Evolutionary conservation across 2,113 vertebrate genomes (phyloP).

Genomic region (Triplophysa siluroides): DNA sequence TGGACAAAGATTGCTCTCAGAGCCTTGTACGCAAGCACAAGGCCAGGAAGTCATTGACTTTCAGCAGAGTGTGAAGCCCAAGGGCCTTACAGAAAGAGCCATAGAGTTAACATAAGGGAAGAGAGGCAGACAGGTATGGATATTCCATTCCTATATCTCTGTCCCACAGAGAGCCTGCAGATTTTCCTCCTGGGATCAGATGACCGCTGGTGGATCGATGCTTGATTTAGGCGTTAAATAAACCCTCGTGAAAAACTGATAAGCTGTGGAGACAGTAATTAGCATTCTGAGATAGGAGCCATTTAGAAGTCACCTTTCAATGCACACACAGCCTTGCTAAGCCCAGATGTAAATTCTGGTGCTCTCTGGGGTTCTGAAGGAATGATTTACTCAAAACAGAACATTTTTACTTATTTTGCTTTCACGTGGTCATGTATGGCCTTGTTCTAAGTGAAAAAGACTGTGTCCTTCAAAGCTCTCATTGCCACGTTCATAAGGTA

Average conservation of each 20-base stretch:
- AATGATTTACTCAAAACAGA: neutral
- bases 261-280: constrained; percentile 39
- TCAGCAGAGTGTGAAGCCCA: constrained; percentile 14
- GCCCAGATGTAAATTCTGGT: neutral
- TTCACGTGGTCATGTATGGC: no score
- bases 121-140: constrained; percentile 18
- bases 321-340: neutral
- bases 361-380: neutral
- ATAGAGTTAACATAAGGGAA: neutral
- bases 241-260: constrained; percentile 27
- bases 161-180: constrained; percentile 28
- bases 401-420: no score
- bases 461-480: no score
- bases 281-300: constrained; percentile 47
- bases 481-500: no score
- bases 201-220: constrained; percentile 34
- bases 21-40: neutral
- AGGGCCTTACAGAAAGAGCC: constrained; percentile 3
- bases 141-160: constrained; percentile 37
- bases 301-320: constrained; percentile 44
- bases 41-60: constrained; percentile 24
- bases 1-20: constrained; percentile 3
- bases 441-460: no score
- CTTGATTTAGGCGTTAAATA: constrained; percentile 43
- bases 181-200: constrained; percentile 37